Evolutionary conservation across 2,888 invertebrate genomes (phyloP).

Genomic region (Heliconius ethilla): DNA sequence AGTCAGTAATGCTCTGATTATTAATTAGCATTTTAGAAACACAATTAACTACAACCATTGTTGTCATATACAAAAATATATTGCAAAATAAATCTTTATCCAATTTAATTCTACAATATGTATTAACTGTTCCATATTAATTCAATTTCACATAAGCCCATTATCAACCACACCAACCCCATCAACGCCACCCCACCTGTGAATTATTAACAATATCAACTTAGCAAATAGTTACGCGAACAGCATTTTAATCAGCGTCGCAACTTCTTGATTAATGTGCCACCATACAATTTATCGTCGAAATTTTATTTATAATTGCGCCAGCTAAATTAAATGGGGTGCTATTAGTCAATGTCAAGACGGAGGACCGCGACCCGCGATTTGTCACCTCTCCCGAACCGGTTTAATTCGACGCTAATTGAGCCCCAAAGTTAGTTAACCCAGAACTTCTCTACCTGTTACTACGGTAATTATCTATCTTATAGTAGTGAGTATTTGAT

Average conservation of each 20-base stretch:
- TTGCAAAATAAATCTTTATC: background rate
- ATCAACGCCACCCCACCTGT: constrained; percentile 66
- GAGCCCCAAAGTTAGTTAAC: constrained; percentile 71
- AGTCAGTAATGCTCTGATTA: background rate
- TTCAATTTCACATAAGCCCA: constrained; percentile 44
- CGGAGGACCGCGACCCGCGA: constrained; percentile 73
- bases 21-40: background rate
- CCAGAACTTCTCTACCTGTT: constrained; percentile 63
- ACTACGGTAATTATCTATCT: constrained; percentile 64
- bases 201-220: constrained; percentile 81
- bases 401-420: constrained; percentile 79
- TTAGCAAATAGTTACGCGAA: constrained; percentile 79
- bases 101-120: background rate
- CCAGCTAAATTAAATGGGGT: constrained; percentile 76
- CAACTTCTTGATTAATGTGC: constrained; percentile 83
- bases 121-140: background rate
- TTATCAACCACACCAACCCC: constrained; percentile 59
- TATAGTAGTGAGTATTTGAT: constrained; percentile 42
- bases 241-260: constrained; percentile 83
- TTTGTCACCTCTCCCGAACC: constrained; percentile 77
- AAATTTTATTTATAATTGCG: constrained; percentile 83
- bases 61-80: background rate
- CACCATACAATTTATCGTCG: constrained; percentile 77
- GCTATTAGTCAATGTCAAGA: constrained; percentile 79
- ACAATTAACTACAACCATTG: background rate